Conservation (phyloP, 2,888 invertebrate genomes). For the Tenthredo mesomela region DNA sequence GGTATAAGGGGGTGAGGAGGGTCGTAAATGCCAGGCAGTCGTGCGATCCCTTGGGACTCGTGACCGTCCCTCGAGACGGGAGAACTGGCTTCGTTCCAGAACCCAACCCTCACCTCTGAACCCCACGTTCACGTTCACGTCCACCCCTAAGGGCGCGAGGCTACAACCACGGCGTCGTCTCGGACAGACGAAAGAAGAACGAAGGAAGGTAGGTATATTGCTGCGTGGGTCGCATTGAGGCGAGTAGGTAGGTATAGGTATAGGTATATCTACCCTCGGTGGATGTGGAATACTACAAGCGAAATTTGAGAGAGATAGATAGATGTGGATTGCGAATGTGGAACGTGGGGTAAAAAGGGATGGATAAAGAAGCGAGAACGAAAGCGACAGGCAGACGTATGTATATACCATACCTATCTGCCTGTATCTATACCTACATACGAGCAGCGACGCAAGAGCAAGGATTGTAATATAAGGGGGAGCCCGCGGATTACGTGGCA, state of each 20-base stretch:
- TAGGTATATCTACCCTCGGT: background rate
- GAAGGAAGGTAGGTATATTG: constrained; percentile 17
- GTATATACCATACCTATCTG: background rate
- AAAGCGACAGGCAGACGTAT: background rate
- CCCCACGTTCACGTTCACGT: background rate
- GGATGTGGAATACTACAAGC: background rate
- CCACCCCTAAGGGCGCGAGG: constrained; percentile 1
- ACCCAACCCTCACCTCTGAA: constrained; percentile 2
- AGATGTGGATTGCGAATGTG: background rate
- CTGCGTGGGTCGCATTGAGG: constrained; percentile 24
- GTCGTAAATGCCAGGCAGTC: constrained; percentile 44
- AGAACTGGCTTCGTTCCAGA: constrained; percentile 46
- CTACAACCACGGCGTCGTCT: background rate
- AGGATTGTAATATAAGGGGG: constrained; percentile 36
- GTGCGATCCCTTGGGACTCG: constrained; percentile 43
- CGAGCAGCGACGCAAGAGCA: constrained; percentile 16
- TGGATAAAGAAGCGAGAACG: background rate
- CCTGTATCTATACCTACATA: background rate
- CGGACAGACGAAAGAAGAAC: background rate
- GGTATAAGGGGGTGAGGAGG: background rate
- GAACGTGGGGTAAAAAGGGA: background rate
- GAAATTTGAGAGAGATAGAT: background rate
- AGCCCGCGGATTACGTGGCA: constrained; percentile 40
- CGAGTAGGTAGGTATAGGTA: too few relatives aligned
- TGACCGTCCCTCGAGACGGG: constrained; percentile 40